Evolutionary conservation across 2,797 vertebrate genomes (phyloP), one percentile per base, ranked within the genome.

Genomic region (Cynodonichthys magdalenae): DNA sequence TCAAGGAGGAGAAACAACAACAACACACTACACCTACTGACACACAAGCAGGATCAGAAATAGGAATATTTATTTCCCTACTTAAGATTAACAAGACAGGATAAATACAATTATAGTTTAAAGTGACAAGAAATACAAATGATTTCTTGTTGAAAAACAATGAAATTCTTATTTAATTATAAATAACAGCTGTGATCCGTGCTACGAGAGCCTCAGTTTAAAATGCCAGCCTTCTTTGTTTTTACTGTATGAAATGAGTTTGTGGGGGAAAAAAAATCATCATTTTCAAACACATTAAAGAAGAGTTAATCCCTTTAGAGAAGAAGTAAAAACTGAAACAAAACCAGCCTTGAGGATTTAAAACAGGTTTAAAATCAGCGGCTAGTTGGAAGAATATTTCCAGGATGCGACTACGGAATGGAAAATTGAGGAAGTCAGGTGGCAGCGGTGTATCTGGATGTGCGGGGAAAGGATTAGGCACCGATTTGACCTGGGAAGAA

Each of bases 391-490:
- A 17, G 20, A 31, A 28, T 15, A 10, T 15, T n/a, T 46, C 18
- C 46, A 54, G 29, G 59, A 59, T 0, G 0, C 28, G 34, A 76
- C 28, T 18, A 20, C 39, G 20, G 45, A 49, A 17, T 48, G 41
- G 50, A 53, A 41, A 74, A 70, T 19, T 15, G 71, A 69, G 53
- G 49, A 63, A 59, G 74, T 72, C 60, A 78, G 62, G 41, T 71
- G 66, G 62, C 63, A 27, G 59, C 42, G 29, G 48, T 55, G 69
- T 11, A 39, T 58, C 70, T 68, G 64, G 61, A 79, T 63, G 53
- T 63, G 54, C 67, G 67, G 59, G n/a, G 28, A 60, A 74, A 76
- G 85, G 90, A 90, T 88, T 88, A 88, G 53, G 50, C 31, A 39
- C 4, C 0, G 34, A 60, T 59, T 76, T 63, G 65, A 81, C 74